Base-by-base conservation (phyloP, 2,113 vertebrate genomes). In the Girardinichthys multiradiatus region DNA sequence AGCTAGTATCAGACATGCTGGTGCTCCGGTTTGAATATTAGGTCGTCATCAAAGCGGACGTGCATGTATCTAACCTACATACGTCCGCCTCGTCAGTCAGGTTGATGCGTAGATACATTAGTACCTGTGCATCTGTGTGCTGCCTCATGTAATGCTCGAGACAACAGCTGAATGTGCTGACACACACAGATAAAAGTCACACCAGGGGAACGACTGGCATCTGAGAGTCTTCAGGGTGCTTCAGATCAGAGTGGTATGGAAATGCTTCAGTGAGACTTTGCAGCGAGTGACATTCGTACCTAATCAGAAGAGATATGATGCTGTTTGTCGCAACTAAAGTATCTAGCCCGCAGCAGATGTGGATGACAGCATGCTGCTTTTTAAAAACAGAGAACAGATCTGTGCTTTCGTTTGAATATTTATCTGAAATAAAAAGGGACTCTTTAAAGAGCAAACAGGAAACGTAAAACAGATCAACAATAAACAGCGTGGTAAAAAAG, bases 171-270 rank as follows among this genome's bases (percentile, higher is more conserved):
- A 64, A 51, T 62, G 59, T 61, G 83, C 45, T 77, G 70, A 79
- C 76, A 74, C 42, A 65, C 19, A 11, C 37, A 15, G 70, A 84
- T 71, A 63, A 79, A 72, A 58, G 61, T 68, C 70, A 74, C 72
- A 74, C 64, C n/a, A 7, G 1, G 45, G 72, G 75, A 37, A 78
- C 62, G 75, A 71, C 57, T 17, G 79, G 61, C 69, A 73, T 84
- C 39, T 35, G 1, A 6, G 27, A 57, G 45, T 42, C 66, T 27
- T 35, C 30, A 57, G 51, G 26, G 21, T 0, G 2, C 13, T 57
- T 33, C 11, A 66, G 29, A 24, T 54, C 48, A 31, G 39, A 31
- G 48, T 10, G 24, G 59, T 15, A 37, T 12, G n/a, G 27, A 77
- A 76, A 62, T 21, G 1, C 68, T 64, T 33, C 15, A 15, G 9